phyloP scores from a whole-genome alignment of 2,113 vertebrate genomes.

The Phrynosoma platyrhinos region DNA sequence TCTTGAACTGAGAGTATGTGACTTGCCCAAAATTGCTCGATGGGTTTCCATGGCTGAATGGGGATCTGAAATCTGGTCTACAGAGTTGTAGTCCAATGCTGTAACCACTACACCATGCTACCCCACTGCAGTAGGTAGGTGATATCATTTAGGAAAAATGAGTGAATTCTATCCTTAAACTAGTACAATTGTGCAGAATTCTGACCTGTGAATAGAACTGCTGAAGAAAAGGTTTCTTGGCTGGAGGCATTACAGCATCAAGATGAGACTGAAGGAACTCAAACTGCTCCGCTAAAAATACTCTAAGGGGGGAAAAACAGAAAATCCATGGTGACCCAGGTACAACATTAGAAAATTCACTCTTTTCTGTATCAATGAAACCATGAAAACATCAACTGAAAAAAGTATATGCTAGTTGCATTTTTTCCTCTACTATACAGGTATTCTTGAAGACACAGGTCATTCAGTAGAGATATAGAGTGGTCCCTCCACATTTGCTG shows the following conservation, averaged over 20 bases:
- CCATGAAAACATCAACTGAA: neutral
- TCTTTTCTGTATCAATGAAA: neutral
- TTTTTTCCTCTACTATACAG: neutral
- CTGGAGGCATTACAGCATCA: constrained; percentile 96
- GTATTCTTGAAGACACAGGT: neutral
- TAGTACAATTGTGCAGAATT: constrained; percentile 16
- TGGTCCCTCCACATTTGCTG: no score
- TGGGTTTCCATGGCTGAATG: no score
- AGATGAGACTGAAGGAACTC: constrained; percentile 96
- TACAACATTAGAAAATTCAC: neutral
- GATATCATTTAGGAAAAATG: neutral
- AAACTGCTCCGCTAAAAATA: constrained; percentile 97
- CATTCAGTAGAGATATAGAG: neutral
- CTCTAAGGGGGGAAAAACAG: constrained; percentile 75
- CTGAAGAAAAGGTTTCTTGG: constrained; percentile 98
- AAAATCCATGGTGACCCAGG: constrained; percentile 46
- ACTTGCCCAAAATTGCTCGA: no score
- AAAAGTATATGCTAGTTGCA: no score
- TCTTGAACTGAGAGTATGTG: no score
- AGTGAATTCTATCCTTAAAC: constrained; percentile 26
- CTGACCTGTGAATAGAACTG: constrained; percentile 98
- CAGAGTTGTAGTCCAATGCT: no score
- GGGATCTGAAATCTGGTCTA: no score
- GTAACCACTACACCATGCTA: no score
- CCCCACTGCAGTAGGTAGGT: neutral